Conservation (phyloP, 2,888 invertebrate species). For the Noctua janthe region DNA sequence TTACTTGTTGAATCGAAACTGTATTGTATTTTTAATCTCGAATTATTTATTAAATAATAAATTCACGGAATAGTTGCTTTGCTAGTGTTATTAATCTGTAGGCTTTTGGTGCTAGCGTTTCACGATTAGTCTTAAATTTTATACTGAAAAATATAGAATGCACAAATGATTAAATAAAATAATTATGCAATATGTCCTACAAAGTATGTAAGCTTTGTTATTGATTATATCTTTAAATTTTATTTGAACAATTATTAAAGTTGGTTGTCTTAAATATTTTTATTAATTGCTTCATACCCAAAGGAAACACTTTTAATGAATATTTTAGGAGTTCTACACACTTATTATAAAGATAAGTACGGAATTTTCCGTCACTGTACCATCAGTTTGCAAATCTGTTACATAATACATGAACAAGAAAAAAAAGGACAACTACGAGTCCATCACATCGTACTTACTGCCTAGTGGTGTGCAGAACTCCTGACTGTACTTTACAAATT, state of each 20-base stretch:
- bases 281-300: background rate
- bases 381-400: background rate
- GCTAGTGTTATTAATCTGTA: slow-evolving; percentile 77
- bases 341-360: background rate
- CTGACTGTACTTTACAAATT: background rate
- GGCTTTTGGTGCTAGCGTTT: slow-evolving; percentile 86
- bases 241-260: slow-evolving; percentile 20
- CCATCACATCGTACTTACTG: background rate
- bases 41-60: slow-evolving; percentile 58
- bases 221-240: slow-evolving; percentile 18
- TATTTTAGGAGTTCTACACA: background rate
- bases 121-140: slow-evolving; percentile 78
- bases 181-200: slow-evolving; percentile 44
- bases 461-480: background rate
- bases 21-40: slow-evolving; percentile 45
- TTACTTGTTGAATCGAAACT: slow-evolving; percentile 34
- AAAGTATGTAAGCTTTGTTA: slow-evolving; percentile 29
- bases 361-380: background rate
- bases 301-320: background rate
- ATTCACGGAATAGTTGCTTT: slow-evolving; percentile 74
- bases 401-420: background rate
- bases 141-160: slow-evolving; percentile 75
- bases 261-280: slow-evolving; percentile 15
- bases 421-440: background rate
- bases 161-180: slow-evolving; percentile 71